Conservation (phyloP, 1,140 invertebrate species). For the Zaprionus ornatus region DNA sequence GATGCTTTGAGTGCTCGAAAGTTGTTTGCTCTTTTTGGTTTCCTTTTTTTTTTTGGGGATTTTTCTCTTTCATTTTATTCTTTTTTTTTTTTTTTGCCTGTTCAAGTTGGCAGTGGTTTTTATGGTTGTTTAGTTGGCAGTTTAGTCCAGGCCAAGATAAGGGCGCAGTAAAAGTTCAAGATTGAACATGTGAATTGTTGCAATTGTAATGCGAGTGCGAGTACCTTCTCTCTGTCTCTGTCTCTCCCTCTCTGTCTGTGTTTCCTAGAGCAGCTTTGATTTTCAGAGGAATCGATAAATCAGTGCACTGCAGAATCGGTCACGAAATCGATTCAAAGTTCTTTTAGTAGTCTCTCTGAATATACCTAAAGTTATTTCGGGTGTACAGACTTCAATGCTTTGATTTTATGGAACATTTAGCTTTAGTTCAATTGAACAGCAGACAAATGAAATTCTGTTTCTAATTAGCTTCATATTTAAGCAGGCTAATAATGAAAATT, state of each 20-base stretch:
- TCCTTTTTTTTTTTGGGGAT: slow-evolving; percentile 7
- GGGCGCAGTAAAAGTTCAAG: slow-evolving; percentile 42
- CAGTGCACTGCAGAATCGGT: neutral
- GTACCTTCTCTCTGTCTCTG: neutral
- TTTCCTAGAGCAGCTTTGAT: neutral
- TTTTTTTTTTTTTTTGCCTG: slow-evolving; percentile 33
- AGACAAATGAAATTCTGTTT: neutral
- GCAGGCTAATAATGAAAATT: neutral
- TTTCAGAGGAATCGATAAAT: slow-evolving; percentile 27
- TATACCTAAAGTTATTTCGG: neutral
- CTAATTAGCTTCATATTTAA: neutral
- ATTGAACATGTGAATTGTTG: slow-evolving; percentile 54
- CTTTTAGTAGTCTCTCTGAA: neutral
- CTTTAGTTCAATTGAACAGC: neutral
- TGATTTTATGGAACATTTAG: neutral
- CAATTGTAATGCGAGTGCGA: slow-evolving; percentile 41
- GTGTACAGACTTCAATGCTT: neutral
- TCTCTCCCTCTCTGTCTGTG: neutral
- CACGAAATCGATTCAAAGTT: slow-evolving; percentile 12
- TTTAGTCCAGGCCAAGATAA: slow-evolving; percentile 46
- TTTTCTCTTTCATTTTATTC: slow-evolving; percentile 1
- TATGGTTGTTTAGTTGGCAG: slow-evolving; percentile 65
- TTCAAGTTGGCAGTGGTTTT: slow-evolving; percentile 62
- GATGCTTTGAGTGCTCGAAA: slow-evolving; percentile 72
- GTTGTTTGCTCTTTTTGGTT: slow-evolving; percentile 50